Base-by-base conservation (phyloP, 2,888 invertebrate genomes). In the Cynaeus angustus region DNA sequence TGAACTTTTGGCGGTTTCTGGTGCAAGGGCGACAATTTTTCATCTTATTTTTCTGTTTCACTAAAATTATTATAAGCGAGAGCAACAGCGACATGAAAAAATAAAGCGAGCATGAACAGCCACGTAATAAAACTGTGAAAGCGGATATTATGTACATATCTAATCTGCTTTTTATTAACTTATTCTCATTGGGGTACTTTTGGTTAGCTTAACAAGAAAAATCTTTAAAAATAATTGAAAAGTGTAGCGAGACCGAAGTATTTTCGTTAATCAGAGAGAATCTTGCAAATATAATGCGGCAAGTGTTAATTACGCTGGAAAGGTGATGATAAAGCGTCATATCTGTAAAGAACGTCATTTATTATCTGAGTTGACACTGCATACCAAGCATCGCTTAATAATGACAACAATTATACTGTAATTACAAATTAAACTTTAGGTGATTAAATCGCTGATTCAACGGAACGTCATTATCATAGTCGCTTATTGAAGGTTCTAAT, bases 361-460 rank as follows among this genome's bases (percentile, higher is more conserved):
- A 72, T 76, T 76, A 76, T 68, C 72, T 68, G 45, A 37, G 72
- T 72, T 71, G 74, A 72, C 72, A 70, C 61, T 53, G 72, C 72
- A 76, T 74, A 70, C 74, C 74, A 71, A 71, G 64, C 70, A 75
- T 77, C 71, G 70, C 74, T 73, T 75, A 77, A 77, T 80, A 77
- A 78, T 77, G 75, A 72, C 75, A 74, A 74, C 78, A 80, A 81
- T 81, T 81, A 80, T 76, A 75, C 72, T 72, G 76, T 78, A 79
- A 80, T 80, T 78, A 78, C 77, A 75, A 80, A 80, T 80, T 79
- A 79, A 80, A 80, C 78, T 79, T 79, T 75, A 74, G 74, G 76
- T 75, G 78, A 80, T 79, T 77, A 79, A 79, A 79, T 79, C 76
- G 77, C 75, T 73, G 75, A 76, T 77, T 78, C 78, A 74, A 71